Evolutionary conservation across 2,113 vertebrate species (phyloP).

Genomic region (Rhynchomys soricoides): DNA sequence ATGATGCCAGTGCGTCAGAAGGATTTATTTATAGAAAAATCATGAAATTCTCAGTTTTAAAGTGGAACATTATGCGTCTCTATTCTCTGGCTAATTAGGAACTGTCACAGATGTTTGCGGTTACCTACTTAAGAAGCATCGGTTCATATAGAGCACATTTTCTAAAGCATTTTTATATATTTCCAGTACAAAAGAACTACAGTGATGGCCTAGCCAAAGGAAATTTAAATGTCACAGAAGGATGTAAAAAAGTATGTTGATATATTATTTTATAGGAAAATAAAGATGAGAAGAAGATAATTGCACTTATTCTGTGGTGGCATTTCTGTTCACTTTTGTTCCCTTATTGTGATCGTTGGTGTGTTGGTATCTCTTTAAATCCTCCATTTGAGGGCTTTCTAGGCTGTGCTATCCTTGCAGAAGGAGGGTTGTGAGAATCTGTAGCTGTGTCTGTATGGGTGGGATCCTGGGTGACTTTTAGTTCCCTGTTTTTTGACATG

Average conservation of each 20-base stretch:
- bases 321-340: not conserved
- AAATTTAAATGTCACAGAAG: conserved; percentile 34
- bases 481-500: conserved; percentile 13
- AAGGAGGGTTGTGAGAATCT: not conserved
- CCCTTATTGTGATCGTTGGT: conserved; percentile 26
- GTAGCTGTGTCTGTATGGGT: not conserved
- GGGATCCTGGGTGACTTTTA: conserved; percentile 8
- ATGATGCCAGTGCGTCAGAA: conserved; percentile 45
- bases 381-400: conserved; percentile 1
- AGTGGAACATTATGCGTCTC: conserved; percentile 52
- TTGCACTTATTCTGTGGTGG: not conserved
- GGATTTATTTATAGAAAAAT: conserved; percentile 72
- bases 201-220: not conserved
- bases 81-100: conserved; percentile 56
- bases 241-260: not conserved
- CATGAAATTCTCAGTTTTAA: conserved; percentile 51
- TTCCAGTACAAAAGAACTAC: not conserved
- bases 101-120: conserved; percentile 4
- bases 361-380: conserved; percentile 24
- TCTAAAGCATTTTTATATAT: not conserved
- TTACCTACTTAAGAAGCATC: conserved; percentile 47
- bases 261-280: conserved; percentile 30
- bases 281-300: conserved; percentile 21
- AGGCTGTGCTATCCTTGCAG: conserved; percentile 4
- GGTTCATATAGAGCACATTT: not conserved